phyloP scores from a whole-genome alignment of 2,797 vertebrate genomes.

The Enteromius fasciolatus region DNA sequence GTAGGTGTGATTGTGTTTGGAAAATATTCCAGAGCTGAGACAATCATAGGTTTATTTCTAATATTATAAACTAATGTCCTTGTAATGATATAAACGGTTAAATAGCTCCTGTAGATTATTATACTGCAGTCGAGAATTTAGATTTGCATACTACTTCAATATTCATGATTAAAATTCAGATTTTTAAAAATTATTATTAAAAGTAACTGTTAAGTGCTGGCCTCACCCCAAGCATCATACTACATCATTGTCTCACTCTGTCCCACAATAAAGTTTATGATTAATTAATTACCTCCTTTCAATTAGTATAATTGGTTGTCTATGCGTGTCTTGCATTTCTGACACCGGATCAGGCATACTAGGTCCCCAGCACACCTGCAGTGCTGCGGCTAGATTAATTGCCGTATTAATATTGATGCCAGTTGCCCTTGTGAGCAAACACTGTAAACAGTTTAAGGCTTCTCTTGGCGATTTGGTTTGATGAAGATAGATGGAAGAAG shows the following conservation, averaged over 20 bases:
- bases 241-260: slow-evolving; percentile 39
- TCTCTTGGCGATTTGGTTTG: slow-evolving; percentile 21
- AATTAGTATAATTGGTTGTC: slow-evolving; percentile 71
- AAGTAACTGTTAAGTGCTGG: slow-evolving; percentile 4
- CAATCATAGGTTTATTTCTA: background rate
- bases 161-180: background rate
- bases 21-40: slow-evolving; percentile 15
- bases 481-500: slow-evolving; percentile 23
- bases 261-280: slow-evolving; percentile 62
- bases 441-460: slow-evolving; percentile 38
- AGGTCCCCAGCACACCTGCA: slow-evolving; percentile 53
- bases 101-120: background rate
- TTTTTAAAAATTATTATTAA: background rate
- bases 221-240: background rate
- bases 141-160: background rate
- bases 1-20: background rate
- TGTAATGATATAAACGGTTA: background rate
- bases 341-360: slow-evolving; percentile 15
- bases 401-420: slow-evolving; percentile 76
- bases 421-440: slow-evolving; percentile 60
- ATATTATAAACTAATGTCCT: background rate
- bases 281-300: slow-evolving; percentile 74
- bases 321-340: slow-evolving; percentile 17
- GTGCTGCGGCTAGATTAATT: slow-evolving; percentile 69
- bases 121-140: background rate